phyloP scores from a whole-genome alignment of 2,888 invertebrate species.

The Conchocele bisecta region DNA sequence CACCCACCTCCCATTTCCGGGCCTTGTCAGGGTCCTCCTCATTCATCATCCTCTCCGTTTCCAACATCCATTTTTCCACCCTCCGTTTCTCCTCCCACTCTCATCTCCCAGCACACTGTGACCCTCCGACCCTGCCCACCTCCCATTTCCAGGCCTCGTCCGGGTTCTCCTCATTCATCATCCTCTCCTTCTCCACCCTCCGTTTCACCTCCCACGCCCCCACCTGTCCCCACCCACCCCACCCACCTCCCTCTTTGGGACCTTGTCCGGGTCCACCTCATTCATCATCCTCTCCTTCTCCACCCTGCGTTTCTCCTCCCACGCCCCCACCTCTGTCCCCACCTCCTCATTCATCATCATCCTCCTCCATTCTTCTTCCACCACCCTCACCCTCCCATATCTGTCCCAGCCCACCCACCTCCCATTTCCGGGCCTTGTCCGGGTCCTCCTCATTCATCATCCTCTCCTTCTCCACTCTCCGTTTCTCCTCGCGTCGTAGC shows the following conservation, averaged over 20 bases:
- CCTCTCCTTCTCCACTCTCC: conserved; percentile 95
- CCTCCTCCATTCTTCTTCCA: background rate
- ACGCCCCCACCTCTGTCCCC: background rate
- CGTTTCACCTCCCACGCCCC: background rate
- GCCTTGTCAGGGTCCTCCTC: conserved; percentile 99
- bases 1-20: conserved; percentile 91
- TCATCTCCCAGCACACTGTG: too few relatives aligned
- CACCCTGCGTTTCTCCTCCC: conserved; percentile 95
- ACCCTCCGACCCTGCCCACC: background rate
- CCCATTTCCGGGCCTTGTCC: conserved; percentile 98
- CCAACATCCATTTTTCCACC: too few relatives aligned
- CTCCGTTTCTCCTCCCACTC: too few relatives aligned
- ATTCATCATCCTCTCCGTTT: too few relatives aligned
- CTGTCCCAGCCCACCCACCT: conserved; percentile 83
- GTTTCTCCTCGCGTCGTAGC: conserved; percentile 94
- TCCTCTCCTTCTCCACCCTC: background rate
- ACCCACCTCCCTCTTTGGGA: conserved; percentile 94
- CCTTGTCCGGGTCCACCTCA: conserved; percentile 98
- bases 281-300: conserved; percentile 96
- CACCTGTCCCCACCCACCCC: background rate
- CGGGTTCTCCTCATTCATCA: background rate
- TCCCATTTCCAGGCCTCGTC: too few relatives aligned
- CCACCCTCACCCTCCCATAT: background rate
- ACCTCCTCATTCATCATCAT: background rate
- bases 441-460: conserved; percentile 96